Evolutionary conservation across 2,888 invertebrate genomes (phyloP), one percentile per base, ranked within the genome.

Genomic region (Meandrusa payeni): DNA sequence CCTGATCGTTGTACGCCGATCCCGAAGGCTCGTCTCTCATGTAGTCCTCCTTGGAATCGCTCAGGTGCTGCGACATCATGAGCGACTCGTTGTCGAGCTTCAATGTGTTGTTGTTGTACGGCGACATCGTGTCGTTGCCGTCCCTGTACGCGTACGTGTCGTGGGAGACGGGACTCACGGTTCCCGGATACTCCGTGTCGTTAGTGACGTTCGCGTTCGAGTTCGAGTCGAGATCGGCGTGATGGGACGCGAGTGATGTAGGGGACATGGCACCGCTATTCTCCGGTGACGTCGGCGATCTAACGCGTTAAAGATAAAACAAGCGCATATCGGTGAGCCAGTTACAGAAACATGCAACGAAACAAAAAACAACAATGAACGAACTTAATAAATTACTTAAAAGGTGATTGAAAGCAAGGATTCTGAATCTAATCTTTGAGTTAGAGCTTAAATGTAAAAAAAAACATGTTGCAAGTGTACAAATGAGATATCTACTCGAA

Each of bases 121-220:
- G 79, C 46, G 57, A 51, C 43, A 64, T 55, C 11, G 64, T 54
- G 44, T 73, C 74, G 52, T 66, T 68, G 23, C 63, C 57, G 51
- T 76, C 75, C 23, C 73, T 54, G 66, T 85, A 81, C 9, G 51
- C 91, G 78, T 92, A 93, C 65, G 91, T 91, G 73, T 93, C 93
- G 57, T 91, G 91, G 5, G 76, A 76, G 31, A 64, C 73, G 31
- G 87, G 85, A 59, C 83, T 85, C 64, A 72, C 71, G 20, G 80
- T 73, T 41, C 82, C 59, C 50, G 74, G 75, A 59, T 80, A 83
- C 39, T 86, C 83, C 38, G 65, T 61, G 45, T 69, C 75, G 45
- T 69, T 70, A 13, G 57, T 66, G 12, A 42, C 46, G 49, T 56
- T 56, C 23, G 58, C 59, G 61, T 74, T 77, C 17, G 73, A 72